Conservation (phyloP, 2,888 invertebrate genomes). For the Invenusta paracnida region DNA sequence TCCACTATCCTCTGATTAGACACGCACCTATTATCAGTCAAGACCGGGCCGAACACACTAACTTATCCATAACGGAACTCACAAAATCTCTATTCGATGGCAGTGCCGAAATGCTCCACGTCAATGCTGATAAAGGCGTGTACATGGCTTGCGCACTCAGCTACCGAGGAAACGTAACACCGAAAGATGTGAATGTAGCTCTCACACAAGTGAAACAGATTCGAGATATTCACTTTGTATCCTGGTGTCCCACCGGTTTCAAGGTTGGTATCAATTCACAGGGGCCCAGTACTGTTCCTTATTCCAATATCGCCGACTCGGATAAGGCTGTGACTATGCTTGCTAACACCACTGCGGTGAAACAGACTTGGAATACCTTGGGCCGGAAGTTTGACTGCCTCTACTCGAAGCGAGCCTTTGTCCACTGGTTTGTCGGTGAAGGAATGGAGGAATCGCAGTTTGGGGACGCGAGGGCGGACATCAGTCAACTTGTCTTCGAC, state of each 20-base stretch:
- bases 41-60: slow-evolving; percentile 85
- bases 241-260: slow-evolving; percentile 43
- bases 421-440: slow-evolving; percentile 49
- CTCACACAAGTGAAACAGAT: slow-evolving; percentile 11
- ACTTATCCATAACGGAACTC: slow-evolving; percentile 69
- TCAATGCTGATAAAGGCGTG: slow-evolving; percentile 53
- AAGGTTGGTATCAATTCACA: slow-evolving; percentile 75
- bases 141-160: slow-evolving; percentile 43
- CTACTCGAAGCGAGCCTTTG: slow-evolving; percentile 47
- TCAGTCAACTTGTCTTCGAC: slow-evolving; percentile 63
- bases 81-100: slow-evolving; percentile 80
- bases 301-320: slow-evolving; percentile 63
- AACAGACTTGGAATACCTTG: slow-evolving; percentile 47
- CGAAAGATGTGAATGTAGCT: slow-evolving; percentile 48
- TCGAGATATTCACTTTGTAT: slow-evolving; percentile 40
- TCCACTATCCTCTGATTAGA: slow-evolving; percentile 76
- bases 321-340: slow-evolving; percentile 75
- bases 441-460: slow-evolving; percentile 49
- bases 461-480: slow-evolving; percentile 69
- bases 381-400: slow-evolving; percentile 50
- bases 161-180: slow-evolving; percentile 46
- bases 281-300: slow-evolving; percentile 55
- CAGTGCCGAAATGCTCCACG: slow-evolving; percentile 80
- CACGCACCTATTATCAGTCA: slow-evolving; percentile 84
- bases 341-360: slow-evolving; percentile 73